Conservation (phyloP, 2,888 invertebrate genomes). For the Eupithecia inturbata region DNA sequence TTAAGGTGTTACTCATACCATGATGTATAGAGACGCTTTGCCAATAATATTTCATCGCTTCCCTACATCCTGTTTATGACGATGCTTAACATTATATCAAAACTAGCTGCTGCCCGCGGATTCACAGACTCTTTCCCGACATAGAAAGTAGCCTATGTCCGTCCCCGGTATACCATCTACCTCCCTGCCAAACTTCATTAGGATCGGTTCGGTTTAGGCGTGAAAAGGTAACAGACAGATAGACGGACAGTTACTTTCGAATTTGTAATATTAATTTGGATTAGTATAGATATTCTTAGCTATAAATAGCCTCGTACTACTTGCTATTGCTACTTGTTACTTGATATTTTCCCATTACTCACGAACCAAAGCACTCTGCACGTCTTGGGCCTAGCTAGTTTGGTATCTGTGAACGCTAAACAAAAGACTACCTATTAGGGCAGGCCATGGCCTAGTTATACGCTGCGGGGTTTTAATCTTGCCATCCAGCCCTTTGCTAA, state of each 20-base stretch:
- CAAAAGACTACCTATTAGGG: slow-evolving; percentile 34
- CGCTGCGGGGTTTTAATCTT: slow-evolving; percentile 30
- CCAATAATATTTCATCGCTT: slow-evolving; percentile 22
- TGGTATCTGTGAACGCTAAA: slow-evolving; percentile 24
- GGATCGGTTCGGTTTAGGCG: too few relatives aligned
- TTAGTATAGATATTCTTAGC: not conserved
- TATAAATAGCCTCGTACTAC: slow-evolving; percentile 12
- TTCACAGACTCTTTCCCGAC: not conserved
- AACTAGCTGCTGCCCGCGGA: not conserved
- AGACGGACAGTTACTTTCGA: too few relatives aligned
- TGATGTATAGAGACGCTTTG: slow-evolving; percentile 17
- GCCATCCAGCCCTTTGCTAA: slow-evolving; percentile 28
- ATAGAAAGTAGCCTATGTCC: too few relatives aligned
- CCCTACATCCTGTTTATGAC: slow-evolving; percentile 21
- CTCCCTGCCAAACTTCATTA: too few relatives aligned
- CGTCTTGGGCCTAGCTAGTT: slow-evolving; percentile 25
- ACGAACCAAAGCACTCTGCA: slow-evolving; percentile 11
- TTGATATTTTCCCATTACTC: slow-evolving; percentile 17
- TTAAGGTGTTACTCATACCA: not conserved
- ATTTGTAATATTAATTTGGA: too few relatives aligned
- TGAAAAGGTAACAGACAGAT: too few relatives aligned
- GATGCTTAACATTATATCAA: slow-evolving; percentile 2
- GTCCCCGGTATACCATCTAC: too few relatives aligned
- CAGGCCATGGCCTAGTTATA: slow-evolving; percentile 40
- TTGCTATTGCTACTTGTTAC: too few relatives aligned